Evolutionary conservation across 2,113 vertebrate genomes (phyloP), one percentile per base, ranked within the genome.

Genomic region (Carassius auratus): DNA sequence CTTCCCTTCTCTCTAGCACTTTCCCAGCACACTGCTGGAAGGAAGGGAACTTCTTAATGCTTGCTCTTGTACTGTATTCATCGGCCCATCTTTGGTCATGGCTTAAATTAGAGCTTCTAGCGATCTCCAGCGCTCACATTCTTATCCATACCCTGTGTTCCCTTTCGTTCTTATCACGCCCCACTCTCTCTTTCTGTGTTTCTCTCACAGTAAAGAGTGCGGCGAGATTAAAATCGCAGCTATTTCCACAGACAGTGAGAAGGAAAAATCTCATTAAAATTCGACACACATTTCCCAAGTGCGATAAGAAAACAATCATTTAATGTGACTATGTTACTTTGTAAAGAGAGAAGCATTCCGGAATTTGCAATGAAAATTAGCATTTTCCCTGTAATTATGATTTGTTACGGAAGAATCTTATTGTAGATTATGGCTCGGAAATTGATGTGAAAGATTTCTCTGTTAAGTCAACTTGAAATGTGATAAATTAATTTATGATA

Each of bases 201-300:
- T 93, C 90, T 50, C 33, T 88, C 83, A 55, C 74, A 36, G 87
- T 85, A 78, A 85, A 26, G 62, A 76, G 80, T 84, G 85, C 48
- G 7, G 64, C 83, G 87, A 84, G 81, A 42, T 89, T 57, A 69
- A 86, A 88, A 87, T 90, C 86, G 14, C 26, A 90, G 86, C 80
- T 88, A 90, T 84, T 21, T 45, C 76, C 48, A 59, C 83, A 62
- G 81, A 88, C 59, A 91, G 79, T 85, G 74, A 79, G 62, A 23
- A 85, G 64, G 83, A 21, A n/a, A 90, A 91, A 91, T 93, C 91
- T 91, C 88, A 91, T 93, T 92, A 89, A 88, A 88, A 90, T 91
- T 90, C 87, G 85, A 59, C 83, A 80, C 81, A 59, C 82, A 89
- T 92, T 85, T 9, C 73, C 87, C 88, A 87, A 55, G 45, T 78